Base-by-base conservation (phyloP, 2,888 invertebrate genomes). In the Noctua comes region DNA sequence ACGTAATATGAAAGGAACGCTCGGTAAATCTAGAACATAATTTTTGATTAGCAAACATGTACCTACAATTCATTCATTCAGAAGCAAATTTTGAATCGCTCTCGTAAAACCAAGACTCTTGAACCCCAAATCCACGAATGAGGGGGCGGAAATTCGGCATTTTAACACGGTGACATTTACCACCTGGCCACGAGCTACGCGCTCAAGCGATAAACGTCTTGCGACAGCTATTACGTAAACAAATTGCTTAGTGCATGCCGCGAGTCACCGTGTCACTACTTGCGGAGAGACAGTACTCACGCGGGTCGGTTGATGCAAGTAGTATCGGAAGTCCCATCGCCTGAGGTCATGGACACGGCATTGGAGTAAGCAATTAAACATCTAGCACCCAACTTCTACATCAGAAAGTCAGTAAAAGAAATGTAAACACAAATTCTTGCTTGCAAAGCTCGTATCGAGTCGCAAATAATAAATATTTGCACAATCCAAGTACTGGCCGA, bases 401-500 rank as follows among this genome's bases (percentile, higher is more conserved):
- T 40, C 24, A 43, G 75, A 68, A 74, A 75, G 71, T 72, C 59
- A 13, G 69, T 80, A 73, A 71, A 81, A 59, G 46, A 70, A 82
- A 83, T 81, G 82, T 82, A 89, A 88, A 89, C 79, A 88, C 69
- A 76, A 75, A 83, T 77, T 81, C 73, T 75, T 69, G 74, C 76
- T 79, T 79, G 75, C 80, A 82, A 76, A 80, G 76, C 73, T 85
- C 83, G 84, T 86, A 87, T 86, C 81, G 82, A 84, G 79, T 85
- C 68, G 68, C 86, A 84, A 87, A 88, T 86, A 87, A 88, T 87
- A 88, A 90, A 91, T 90, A 89, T 90, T 91, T 88, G 85, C 85
- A 73, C 77, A 80, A 79, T 85, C 72, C 76, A 64, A 71, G 79
- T 80, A 77, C 82, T 65, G 69, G 69, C 76, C 83, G 84, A 86